Evolutionary conservation across 2,113 vertebrate species (phyloP).

Genomic region (Australoheros scitulus): DNA sequence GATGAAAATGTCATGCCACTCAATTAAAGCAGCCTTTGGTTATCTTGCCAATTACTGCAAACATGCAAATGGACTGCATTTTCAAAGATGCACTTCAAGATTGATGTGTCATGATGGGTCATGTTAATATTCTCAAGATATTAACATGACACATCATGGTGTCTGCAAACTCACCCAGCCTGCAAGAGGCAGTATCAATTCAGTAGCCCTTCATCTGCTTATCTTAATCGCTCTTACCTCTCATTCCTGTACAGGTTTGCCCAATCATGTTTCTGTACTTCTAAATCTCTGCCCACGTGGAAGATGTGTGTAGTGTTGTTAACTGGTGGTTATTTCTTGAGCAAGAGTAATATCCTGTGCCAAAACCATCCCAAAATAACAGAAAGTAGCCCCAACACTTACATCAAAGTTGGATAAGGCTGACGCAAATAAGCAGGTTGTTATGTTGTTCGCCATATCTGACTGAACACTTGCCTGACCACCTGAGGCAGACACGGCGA

Average conservation of each 20-base stretch:
- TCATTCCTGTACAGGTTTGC: neutral
- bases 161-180: neutral
- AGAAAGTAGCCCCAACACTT: neutral
- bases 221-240: neutral
- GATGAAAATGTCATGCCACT: conserved; percentile 20
- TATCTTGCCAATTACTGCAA: neutral
- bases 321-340: neutral
- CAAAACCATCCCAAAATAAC: neutral
- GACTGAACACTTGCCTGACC: neutral
- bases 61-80: neutral
- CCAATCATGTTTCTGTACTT: neutral
- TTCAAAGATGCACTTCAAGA: neutral
- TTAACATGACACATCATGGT: neutral
- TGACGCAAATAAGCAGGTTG: neutral
- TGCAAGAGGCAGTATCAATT: conserved; percentile 4
- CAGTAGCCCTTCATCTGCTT: neutral
- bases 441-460: neutral
- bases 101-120: too few species aligned
- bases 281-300: neutral
- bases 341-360: neutral
- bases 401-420: neutral
- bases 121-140: neutral
- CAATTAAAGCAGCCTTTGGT: conserved; percentile 5
- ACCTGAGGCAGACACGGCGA: neutral
- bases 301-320: neutral